Percentiles rank a stretch among this genome's conserved stretches.
Conservation (phyloP, 2,888 invertebrate species). For the Tetragnatha montana region DNA sequence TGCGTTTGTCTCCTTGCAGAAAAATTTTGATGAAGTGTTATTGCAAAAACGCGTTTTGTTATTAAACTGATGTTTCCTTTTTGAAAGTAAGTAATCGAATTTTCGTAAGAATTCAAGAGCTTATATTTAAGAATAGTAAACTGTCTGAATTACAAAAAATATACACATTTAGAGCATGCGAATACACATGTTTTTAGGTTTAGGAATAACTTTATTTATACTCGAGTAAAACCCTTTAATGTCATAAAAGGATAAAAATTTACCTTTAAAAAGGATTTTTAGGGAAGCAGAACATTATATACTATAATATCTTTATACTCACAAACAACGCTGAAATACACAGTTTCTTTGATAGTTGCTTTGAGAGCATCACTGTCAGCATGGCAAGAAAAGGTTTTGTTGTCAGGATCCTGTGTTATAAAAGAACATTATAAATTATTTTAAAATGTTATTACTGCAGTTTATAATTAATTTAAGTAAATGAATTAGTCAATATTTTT, state of each 20-base stretch:
- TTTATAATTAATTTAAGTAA: neutral
- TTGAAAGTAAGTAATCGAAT: neutral
- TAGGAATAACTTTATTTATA: no score
- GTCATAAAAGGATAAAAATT: no score
- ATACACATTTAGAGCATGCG: no score
- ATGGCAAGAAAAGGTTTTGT: slow-evolving; percentile 89
- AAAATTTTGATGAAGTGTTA: neutral
- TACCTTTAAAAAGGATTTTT: no score
- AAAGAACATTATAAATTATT: neutral
- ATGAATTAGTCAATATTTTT: no score
- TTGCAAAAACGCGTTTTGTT: neutral
- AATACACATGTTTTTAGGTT: no score
- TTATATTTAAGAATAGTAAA: neutral
- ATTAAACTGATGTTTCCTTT: neutral
- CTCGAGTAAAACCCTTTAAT: no score
- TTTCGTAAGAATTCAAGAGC: neutral
- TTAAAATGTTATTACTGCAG: neutral
- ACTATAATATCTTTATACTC: slow-evolving; percentile 79
- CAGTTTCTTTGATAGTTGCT: slow-evolving; percentile 90
- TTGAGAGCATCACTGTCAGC: slow-evolving; percentile 91
- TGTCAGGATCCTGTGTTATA: slow-evolving; percentile 80
- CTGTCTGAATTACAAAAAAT: neutral
- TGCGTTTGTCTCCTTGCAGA: neutral
- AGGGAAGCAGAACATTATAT: no score
- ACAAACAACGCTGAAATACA: slow-evolving; percentile 94